Evolutionary conservation across 1,140 invertebrate genomes (phyloP).

Genomic region (Andricus grossulariae): DNA sequence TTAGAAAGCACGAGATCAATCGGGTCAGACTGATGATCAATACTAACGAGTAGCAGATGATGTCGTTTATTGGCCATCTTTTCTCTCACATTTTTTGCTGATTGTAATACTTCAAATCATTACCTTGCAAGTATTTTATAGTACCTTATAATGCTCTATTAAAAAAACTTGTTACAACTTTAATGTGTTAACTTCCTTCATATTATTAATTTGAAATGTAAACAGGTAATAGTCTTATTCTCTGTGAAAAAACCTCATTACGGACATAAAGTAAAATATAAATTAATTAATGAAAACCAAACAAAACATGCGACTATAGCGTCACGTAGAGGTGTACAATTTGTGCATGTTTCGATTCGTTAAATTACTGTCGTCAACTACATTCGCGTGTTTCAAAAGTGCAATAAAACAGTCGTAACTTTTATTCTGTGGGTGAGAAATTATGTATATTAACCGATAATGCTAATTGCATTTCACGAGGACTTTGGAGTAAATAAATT

Average conservation of each 20-base stretch:
- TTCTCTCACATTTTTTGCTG: neutral
- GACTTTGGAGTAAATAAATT: conserved; percentile 16
- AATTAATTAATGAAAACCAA: neutral
- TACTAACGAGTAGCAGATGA: conserved; percentile 9
- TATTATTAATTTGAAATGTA: neutral
- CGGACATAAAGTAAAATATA: neutral
- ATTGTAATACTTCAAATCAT: neutral
- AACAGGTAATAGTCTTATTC: no score
- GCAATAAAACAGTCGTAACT: conserved; percentile 24
- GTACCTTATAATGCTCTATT: neutral
- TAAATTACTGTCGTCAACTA: neutral
- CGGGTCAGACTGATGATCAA: conserved; percentile 17
- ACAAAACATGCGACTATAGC: neutral
- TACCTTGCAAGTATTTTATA: neutral
- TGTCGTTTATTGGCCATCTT: conserved; percentile 11
- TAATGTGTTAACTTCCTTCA: neutral
- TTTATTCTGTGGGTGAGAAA: conserved; percentile 26
- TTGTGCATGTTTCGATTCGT: conserved; percentile 15
- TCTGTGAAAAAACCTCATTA: no score
- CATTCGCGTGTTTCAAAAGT: conserved; percentile 7
- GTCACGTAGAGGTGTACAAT: conserved; percentile 14
- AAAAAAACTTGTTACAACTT: neutral
- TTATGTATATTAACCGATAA: conserved; percentile 21
- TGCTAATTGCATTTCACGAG: conserved; percentile 28
- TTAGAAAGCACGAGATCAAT: conserved; percentile 25